phyloP scores from a whole-genome alignment of 2,113 vertebrate species.

The Lepus timidus region DNA sequence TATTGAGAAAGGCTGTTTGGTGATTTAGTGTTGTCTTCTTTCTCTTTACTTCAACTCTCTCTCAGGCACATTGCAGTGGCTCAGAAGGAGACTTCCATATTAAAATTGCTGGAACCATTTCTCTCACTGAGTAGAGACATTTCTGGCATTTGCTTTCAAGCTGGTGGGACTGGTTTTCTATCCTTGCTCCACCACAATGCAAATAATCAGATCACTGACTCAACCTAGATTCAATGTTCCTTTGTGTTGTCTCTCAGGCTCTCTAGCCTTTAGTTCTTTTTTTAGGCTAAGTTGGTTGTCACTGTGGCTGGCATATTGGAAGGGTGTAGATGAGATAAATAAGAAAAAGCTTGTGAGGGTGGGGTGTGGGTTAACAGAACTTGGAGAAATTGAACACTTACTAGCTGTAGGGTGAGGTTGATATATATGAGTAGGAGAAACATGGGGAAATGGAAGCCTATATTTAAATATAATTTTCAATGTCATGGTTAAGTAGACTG shows the following conservation, averaged over 20 bases:
- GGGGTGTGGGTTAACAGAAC: constrained; percentile 29
- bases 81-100: neutral
- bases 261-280: neutral
- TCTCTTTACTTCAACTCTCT: neutral
- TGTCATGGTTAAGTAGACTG: neutral
- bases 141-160: neutral
- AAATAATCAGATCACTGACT: neutral
- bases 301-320: constrained; percentile 16
- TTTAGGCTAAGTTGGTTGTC: constrained; percentile 23
- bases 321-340: neutral
- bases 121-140: neutral
- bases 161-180: neutral
- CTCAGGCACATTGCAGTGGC: neutral
- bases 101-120: neutral
- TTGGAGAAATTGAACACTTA: constrained; percentile 74
- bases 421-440: constrained; percentile 64
- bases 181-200: neutral
- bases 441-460: constrained; percentile 26
- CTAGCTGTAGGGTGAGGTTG: constrained; percentile 55
- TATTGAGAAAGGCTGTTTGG: neutral
- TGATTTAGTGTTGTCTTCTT: neutral
- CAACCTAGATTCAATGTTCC: neutral
- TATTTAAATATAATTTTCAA: constrained; percentile 48
- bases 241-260: neutral
- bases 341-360: neutral